Base-by-base conservation (phyloP, 2,888 invertebrate genomes). In the Hirtodrosophila duncani region DNA sequence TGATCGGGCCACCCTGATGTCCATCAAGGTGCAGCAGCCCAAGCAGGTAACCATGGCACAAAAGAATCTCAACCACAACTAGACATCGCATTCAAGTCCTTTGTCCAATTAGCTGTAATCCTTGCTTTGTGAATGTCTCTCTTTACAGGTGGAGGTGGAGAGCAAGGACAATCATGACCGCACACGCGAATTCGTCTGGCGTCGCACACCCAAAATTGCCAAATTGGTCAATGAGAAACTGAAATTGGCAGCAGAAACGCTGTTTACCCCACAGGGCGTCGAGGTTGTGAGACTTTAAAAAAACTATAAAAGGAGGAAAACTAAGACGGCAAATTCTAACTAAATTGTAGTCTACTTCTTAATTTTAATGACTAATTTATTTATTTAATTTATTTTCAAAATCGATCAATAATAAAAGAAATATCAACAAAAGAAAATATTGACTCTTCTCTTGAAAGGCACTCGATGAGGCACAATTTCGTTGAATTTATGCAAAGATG, bases 181-280 rank as follows among this genome's bases (percentile, higher is more conserved):
- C 80, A 95, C 94, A 6, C 89, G 94, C 45, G 94, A 95, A 84
- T 91, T 94, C 70, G 91, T 94, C 31, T 95, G 95, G 95, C 91
- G 91, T 70, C 90, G 93, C 62, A 95, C 94, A 68, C 91, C 94
- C 0, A 91, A 93, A 84, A 94, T 95, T 67, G 95, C 95, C 9
- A 92, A 93, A 70, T 90, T 95, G 26, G 95, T 95, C 2, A 94
- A 94, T 0, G 91, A 93, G 83, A 94, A 95, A 87, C 88, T 95
- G 24, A 91, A 91, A 70, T 57, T 85, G 69, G 87, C 86, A 13
- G 85, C 87, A 24, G 85, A 85, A 46, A 82, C 87, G 10, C 72
- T 87, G 7, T 83, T 87, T 48, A 71, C 82, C 46, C 86, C 86
- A 20, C 84, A 82, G 48, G 85, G 84, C 18, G 83, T 86, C 20